phyloP scores from a whole-genome alignment of 2,113 vertebrate genomes.

The Dromaius novaehollandiae region DNA sequence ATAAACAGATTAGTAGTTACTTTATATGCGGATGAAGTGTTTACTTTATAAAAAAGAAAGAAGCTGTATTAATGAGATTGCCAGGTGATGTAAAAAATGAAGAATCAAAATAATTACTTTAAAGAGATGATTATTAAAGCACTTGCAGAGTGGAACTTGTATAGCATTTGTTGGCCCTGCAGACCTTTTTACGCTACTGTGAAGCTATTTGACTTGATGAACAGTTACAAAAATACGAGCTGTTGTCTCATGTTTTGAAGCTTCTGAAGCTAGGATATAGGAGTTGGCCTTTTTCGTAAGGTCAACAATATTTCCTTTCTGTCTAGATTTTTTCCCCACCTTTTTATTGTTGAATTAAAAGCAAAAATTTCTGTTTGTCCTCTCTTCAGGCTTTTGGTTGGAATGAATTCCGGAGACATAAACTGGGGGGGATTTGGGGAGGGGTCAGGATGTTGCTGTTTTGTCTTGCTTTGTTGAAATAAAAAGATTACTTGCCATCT shows the following conservation, averaged over 20 bases:
- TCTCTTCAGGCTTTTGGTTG: not conserved
- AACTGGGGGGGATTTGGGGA: not conserved
- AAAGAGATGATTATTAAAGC: rapidly evolving
- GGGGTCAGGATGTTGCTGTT: not conserved
- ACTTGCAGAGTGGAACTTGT: not conserved
- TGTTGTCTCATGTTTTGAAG: rapidly evolving
- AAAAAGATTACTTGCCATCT: not conserved
- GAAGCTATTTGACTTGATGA: not conserved
- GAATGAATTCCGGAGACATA: not conserved
- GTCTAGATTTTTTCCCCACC: rapidly evolving
- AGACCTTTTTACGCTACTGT: rapidly evolving
- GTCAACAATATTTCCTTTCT: not conserved
- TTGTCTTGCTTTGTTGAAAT: not conserved
- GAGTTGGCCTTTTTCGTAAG: not conserved
- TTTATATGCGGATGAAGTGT: not conserved
- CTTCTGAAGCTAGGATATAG: not conserved
- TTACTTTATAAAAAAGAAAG: not conserved
- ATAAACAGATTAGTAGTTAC: not conserved
- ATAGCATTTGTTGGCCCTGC: too few relatives aligned
- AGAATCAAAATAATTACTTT: not conserved
- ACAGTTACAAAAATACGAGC: rapidly evolving
- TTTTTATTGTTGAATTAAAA: rapidly evolving
- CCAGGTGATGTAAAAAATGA: rapidly evolving
- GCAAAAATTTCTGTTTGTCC: not conserved
- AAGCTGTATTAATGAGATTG: not conserved